Evolutionary conservation across 2,888 invertebrate species (phyloP).

Genomic region (Deladenus siricidicola): DNA sequence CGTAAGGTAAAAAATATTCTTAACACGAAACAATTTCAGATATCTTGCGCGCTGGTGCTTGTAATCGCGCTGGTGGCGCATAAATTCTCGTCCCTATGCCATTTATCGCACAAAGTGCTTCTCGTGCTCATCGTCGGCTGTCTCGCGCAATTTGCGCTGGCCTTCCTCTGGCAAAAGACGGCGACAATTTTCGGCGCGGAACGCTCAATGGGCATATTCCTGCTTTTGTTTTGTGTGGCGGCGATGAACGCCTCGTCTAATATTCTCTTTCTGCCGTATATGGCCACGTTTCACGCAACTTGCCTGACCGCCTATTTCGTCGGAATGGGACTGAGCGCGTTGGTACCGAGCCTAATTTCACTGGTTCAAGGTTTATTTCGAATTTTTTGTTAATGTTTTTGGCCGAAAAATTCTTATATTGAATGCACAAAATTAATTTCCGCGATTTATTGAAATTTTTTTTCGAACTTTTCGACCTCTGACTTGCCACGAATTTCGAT

Average conservation of each 20-base stretch:
- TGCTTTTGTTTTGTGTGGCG: conserved; percentile 44
- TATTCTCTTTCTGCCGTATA: conserved; percentile 75
- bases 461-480: too few relatives aligned
- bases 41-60: conserved; percentile 62
- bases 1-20: too few relatives aligned
- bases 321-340: conserved; percentile 73
- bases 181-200: conserved; percentile 28
- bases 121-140: conserved; percentile 56
- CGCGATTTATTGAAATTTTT: too few relatives aligned
- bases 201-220: conserved; percentile 41
- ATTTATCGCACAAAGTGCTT: conserved; percentile 56
- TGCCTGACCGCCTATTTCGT: conserved; percentile 74
- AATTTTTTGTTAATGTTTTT: background rate
- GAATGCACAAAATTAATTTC: too few relatives aligned
- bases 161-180: conserved; percentile 44
- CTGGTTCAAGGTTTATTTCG: conserved; percentile 64
- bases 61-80: conserved; percentile 41
- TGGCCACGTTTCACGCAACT: conserved; percentile 63
- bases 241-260: conserved; percentile 77
- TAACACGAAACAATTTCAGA: too few relatives aligned
- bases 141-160: conserved; percentile 55
- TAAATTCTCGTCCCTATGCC: conserved; percentile 40
- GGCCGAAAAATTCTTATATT: too few relatives aligned
- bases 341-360: conserved; percentile 71
- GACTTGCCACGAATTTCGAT: too few relatives aligned